Conservation (phyloP, 2,113 vertebrate genomes). For the Lophochroa leadbeateri region DNA sequence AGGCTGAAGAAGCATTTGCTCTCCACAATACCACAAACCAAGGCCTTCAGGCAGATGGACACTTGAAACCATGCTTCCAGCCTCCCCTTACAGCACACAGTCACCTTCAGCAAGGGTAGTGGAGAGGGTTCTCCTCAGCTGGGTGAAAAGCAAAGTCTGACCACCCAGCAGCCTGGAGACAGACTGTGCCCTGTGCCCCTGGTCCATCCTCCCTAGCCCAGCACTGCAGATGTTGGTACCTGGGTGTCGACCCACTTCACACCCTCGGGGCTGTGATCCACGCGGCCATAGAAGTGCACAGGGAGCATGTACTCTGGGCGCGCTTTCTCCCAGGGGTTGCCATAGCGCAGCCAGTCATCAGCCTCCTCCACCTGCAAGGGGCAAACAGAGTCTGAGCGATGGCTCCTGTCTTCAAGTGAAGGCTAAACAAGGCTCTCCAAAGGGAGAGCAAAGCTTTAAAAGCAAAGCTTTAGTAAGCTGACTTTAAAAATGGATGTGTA, state of each 20-base stretch:
- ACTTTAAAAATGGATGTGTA: background rate
- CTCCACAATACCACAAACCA: background rate
- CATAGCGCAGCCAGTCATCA: constrained; percentile 88
- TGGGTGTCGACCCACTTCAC: constrained; percentile 85
- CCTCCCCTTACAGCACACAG: background rate
- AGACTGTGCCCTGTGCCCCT: background rate
- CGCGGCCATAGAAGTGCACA: constrained; percentile 83
- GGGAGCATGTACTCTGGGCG: constrained; percentile 88
- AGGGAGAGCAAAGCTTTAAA: background rate
- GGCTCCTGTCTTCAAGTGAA: accelerated
- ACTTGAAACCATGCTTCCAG: background rate
- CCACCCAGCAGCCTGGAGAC: background rate
- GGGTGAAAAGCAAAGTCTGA: background rate
- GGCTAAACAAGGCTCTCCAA: accelerated
- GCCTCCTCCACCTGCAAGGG: constrained; percentile 85
- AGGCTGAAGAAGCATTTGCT: background rate
- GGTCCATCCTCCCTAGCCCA: background rate
- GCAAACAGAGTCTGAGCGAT: accelerated
- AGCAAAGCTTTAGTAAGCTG: background rate
- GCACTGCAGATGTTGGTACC: constrained; percentile 46
- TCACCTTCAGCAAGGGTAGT: background rate
- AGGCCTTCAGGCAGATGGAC: background rate
- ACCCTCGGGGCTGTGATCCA: constrained; percentile 72
- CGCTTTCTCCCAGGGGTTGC: constrained; percentile 91
- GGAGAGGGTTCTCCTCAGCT: background rate